Conservation (phyloP, 92 coral and sea anemone genomes). For the Epizoanthus rinbou region DNA sequence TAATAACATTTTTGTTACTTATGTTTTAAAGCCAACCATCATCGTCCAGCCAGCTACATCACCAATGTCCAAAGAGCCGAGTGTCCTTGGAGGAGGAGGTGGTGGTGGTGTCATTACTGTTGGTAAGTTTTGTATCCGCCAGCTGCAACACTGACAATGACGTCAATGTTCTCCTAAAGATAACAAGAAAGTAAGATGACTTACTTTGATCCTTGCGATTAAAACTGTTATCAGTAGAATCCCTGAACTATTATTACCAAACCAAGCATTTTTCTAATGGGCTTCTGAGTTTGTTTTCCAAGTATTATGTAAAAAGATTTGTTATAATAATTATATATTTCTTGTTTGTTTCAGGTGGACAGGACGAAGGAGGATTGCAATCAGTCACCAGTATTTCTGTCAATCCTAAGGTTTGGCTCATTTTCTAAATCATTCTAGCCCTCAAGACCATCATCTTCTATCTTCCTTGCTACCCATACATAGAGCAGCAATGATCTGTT, state of each 20-base stretch:
- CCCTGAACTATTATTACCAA: too few relatives aligned
- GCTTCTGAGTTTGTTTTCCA: too few relatives aligned
- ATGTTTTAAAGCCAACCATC: slow-evolving; percentile 5
- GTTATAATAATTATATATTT: too few relatives aligned
- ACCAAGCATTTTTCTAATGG: background rate
- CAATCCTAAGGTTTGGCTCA: slow-evolving; percentile 71
- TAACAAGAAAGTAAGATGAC: too few relatives aligned
- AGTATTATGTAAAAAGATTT: background rate
- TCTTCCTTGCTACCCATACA: too few relatives aligned
- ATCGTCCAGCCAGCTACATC: slow-evolving; percentile 6
- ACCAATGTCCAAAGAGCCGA: slow-evolving; percentile 10
- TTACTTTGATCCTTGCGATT: too few relatives aligned
- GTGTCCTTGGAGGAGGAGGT: slow-evolving; percentile 39
- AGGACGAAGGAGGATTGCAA: slow-evolving; percentile 49
- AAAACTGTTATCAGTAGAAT: too few relatives aligned
- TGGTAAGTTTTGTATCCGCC: slow-evolving; percentile 31
- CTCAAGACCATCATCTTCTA: too few relatives aligned
- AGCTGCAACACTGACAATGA: too few relatives aligned
- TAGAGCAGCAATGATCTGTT: too few relatives aligned
- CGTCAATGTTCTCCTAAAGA: too few relatives aligned
- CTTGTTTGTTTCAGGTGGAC: slow-evolving; percentile 49
- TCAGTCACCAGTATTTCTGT: slow-evolving; percentile 67
- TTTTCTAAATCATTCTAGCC: background rate
- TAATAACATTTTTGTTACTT: background rate
- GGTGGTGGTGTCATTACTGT: slow-evolving; percentile 55